Conservation (phyloP, 2,888 invertebrate genomes). For the Prionchulus punctatus region DNA sequence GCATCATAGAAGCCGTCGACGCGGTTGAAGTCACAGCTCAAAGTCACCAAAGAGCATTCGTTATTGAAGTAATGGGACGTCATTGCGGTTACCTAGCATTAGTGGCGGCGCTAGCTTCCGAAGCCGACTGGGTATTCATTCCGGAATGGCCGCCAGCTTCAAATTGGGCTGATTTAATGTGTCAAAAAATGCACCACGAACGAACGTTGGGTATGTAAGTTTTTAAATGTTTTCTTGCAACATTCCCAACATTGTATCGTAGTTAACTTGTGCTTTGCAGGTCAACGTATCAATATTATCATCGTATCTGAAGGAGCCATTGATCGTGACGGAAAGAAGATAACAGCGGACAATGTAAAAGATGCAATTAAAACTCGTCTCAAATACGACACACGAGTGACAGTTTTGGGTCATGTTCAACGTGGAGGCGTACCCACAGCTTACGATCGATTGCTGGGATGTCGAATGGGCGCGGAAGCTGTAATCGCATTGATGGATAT, state of each 20-base stretch:
- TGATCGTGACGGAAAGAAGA: constrained; percentile 76
- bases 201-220: constrained; percentile 5
- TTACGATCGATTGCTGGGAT: constrained; percentile 89
- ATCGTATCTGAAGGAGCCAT: constrained; percentile 96
- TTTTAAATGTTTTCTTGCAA: neutral
- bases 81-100: constrained; percentile 98
- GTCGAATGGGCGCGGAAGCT: constrained; percentile 97
- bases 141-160: constrained; percentile 85
- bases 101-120: constrained; percentile 77
- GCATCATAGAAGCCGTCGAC: constrained; percentile 95
- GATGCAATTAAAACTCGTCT: constrained; percentile 67
- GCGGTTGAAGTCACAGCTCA: constrained; percentile 95
- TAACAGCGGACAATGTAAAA: constrained; percentile 63
- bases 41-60: constrained; percentile 92
- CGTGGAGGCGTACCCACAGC: constrained; percentile 95
- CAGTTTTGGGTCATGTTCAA: constrained; percentile 95
- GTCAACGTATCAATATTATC: constrained; percentile 84
- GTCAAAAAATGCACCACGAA: constrained; percentile 67
- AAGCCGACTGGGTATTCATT: constrained; percentile 94
- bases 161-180: constrained; percentile 80
- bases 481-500: constrained; percentile 93
- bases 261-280: neutral
- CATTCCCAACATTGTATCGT: neutral
- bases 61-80: constrained; percentile 99
- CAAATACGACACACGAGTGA: constrained; percentile 88